These are phyloP conservation scores for Hydractinia echinata DNA, from an alignment of 30 jellyfish, hydroid and myxozoan species.

Conservation along the genomic window DNA sequence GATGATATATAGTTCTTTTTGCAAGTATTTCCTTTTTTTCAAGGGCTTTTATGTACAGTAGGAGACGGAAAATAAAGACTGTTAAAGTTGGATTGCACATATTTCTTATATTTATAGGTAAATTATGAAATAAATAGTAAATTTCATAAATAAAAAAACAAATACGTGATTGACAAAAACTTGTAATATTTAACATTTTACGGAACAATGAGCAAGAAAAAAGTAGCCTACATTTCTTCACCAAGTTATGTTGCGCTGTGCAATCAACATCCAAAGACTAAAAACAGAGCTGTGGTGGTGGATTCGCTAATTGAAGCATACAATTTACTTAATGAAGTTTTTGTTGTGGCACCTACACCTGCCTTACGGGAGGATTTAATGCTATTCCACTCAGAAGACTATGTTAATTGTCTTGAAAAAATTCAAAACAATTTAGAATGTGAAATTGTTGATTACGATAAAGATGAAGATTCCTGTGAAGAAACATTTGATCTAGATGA, in stretches of 20 bases:
- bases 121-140: no score
- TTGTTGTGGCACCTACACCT: constrained; percentile 35
- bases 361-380: constrained; percentile 33
- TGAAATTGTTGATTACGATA: not conserved
- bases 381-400: constrained; percentile 60
- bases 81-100: no score
- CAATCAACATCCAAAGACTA: constrained; percentile 27
- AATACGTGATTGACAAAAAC: no score
- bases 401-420: constrained; percentile 41
- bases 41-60: no score
- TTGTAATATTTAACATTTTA: no score
- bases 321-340: constrained; percentile 31
- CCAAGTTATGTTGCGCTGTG: constrained; percentile 15
- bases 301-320: constrained; percentile 59
- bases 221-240: not conserved
- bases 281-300: constrained; percentile 48
- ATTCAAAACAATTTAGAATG: not conserved
- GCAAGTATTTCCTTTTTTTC: no score
- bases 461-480: not conserved
- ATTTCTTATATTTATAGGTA: no score
- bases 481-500: not conserved
- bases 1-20: no score
- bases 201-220: not conserved
- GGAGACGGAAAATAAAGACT: no score
- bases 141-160: no score